Conservation (phyloP, 2,888 invertebrate genomes). For the Hypolimnas misippus region DNA sequence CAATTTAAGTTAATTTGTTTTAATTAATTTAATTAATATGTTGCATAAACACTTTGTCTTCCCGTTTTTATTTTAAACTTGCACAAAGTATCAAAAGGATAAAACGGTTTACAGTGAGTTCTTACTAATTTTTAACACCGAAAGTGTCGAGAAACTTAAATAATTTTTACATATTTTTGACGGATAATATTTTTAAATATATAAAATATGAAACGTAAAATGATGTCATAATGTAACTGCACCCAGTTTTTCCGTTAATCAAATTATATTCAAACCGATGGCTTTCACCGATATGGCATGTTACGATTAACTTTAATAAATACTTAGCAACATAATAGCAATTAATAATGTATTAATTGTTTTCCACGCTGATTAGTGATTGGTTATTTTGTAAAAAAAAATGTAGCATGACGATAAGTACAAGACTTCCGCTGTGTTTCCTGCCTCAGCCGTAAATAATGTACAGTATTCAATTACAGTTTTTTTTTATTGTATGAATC, state of each 20-base stretch:
- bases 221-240: background rate
- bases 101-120: no score
- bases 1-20: no score
- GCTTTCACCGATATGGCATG: slow-evolving; percentile 2
- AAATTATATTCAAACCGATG: background rate
- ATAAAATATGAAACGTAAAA: background rate
- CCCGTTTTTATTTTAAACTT: no score
- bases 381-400: slow-evolving; percentile 11
- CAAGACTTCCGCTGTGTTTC: slow-evolving; percentile 23
- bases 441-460: slow-evolving; percentile 10
- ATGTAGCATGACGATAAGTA: slow-evolving; percentile 9
- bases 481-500: no score
- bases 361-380: slow-evolving; percentile 16
- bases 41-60: no score
- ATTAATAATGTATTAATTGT: slow-evolving; percentile 13
- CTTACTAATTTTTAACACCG: no score
- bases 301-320: background rate
- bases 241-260: background rate
- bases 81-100: no score
- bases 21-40: no score
- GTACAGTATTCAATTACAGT: slow-evolving; percentile 3
- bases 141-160: no score
- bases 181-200: no score
- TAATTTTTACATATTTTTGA: no score
- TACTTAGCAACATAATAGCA: background rate